Base-by-base conservation (phyloP, 2,888 invertebrate species). In the Acanthoscelides obtectus region DNA sequence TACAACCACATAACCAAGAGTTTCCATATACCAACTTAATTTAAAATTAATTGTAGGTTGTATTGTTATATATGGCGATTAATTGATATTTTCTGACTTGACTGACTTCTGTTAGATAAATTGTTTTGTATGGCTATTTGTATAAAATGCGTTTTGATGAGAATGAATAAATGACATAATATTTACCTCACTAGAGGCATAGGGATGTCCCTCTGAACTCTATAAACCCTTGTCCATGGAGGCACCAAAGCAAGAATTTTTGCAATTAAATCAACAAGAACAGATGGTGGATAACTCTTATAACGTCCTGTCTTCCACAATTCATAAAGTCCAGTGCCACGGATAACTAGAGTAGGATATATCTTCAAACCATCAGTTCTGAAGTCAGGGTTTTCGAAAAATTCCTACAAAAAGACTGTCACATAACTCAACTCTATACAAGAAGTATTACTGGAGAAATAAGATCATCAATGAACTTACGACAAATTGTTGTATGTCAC, bases 271-370 rank as follows among this genome's bases (percentile, higher is more conserved):
- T 99, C 99, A 0, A 99, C 93, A 68, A 99, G 87, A 25, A 93
- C 93, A 5, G 95, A 95, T 0, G 98, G 98, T 0, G 98, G 96
- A 84, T 99, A 99, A 81, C 97, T 97, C 84, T 95, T 94, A 84
- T 99, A 99, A 71, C 97, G 88, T 0, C 97, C 98, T 0, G 97
- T 98, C 87, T 98, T 98, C 99, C 99, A 99, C 73, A 99, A 85
- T 83, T 99, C 99, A 85, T 99, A 99, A 12, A 99, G 86, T 0
- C 99, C 99, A 0, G 99, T 99, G n/a, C 99, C 99, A 80, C 99
- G 90, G 77, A 99, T 99, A 0, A 99, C 99, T 64, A 99, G 87
- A 0, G 99, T 99, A 0, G 99, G 99, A 85, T 99, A 99, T 77
- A 99, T 95, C 87, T 99, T 99, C 20, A 99, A 88, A 4, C 99